Base-by-base conservation (phyloP, 1,140 invertebrate genomes). In the Drosophila dunni region DNA sequence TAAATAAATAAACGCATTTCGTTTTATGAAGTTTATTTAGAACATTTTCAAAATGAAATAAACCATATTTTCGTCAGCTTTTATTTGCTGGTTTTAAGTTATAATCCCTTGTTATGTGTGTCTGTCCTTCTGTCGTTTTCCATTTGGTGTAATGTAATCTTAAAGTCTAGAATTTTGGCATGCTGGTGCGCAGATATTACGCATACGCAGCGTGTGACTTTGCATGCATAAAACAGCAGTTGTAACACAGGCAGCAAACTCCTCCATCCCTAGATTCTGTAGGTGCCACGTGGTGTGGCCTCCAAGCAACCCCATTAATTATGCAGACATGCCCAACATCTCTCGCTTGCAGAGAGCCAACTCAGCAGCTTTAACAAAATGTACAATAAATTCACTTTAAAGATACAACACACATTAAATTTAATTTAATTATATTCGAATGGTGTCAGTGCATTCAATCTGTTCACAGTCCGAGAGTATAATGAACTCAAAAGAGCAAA, bases 141-240 rank as follows among this genome's bases (percentile, higher is more conserved):
- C 11, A 29, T 29, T 34, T 46, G 15, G 10, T 29, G 56, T 46
- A 13, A 29, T 53, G 29, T 53, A 24, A 7, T 29, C 29, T 54
- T 34, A 24, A 54, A 68, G 29, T 48, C 13, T 29, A 1, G 29
- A 42, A 73, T 10, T 66, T 66, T 20, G 45, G 13, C 34, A 24
- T 24, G 62, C 7, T 33, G 33, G 0, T 42, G 10, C 17, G 29
- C 17, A 56, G 36, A 81, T 44, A 88, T 76, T 73, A 69, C 71
- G 79, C 71, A 79, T 82, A 82, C 79, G 82, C 83, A 76, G 68
- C 79, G 77, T 88, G 83, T 67, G 75, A 71, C 66, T 86, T 86
- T 83, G 77, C 83, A 88, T 86, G 75, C 83, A 88, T 88, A 79
- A 86, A 83, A 67, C 56, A 82, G 48, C 20, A 69, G 57, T 61